These are phyloP conservation scores for Rhinogobius similis DNA, from an alignment of 2,113 vertebrate species.

Conservation along the genomic window DNA sequence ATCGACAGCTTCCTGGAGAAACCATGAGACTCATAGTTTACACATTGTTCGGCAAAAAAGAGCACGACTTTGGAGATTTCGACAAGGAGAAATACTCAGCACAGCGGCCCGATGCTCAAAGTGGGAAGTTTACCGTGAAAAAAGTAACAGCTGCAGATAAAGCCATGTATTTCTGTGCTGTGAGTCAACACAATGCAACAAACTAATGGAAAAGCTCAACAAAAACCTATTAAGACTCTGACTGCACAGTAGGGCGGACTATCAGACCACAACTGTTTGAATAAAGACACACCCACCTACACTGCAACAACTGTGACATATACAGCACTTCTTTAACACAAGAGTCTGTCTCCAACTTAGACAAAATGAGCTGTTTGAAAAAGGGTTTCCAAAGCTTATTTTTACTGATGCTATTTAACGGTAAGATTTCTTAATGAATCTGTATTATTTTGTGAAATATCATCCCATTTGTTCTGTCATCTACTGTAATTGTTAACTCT, in stretches of 20 bases:
- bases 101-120: not conserved
- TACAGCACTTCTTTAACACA: not conserved
- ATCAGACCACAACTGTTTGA: not conserved
- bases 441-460: not conserved
- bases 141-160: not conserved
- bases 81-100: not conserved
- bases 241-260: not conserved
- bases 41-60: constrained; percentile 19
- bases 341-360: not conserved
- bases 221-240: constrained; percentile 2
- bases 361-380: not conserved
- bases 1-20: constrained; percentile 48
- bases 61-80: constrained; percentile 12
- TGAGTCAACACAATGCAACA: constrained; percentile 7
- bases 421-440: not conserved
- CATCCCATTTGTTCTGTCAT: no score
- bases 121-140: not conserved
- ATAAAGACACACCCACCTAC: not conserved
- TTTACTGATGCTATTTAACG: not conserved
- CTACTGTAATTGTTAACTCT: no score
- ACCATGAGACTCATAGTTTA: constrained; percentile 43
- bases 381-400: not conserved
- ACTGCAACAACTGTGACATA: constrained; percentile 12
- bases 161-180: constrained; percentile 12
- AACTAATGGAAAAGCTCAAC: not conserved